Evolutionary conservation across 2,888 invertebrate species (phyloP).

Genomic region (Asteroscopus sphinx): DNA sequence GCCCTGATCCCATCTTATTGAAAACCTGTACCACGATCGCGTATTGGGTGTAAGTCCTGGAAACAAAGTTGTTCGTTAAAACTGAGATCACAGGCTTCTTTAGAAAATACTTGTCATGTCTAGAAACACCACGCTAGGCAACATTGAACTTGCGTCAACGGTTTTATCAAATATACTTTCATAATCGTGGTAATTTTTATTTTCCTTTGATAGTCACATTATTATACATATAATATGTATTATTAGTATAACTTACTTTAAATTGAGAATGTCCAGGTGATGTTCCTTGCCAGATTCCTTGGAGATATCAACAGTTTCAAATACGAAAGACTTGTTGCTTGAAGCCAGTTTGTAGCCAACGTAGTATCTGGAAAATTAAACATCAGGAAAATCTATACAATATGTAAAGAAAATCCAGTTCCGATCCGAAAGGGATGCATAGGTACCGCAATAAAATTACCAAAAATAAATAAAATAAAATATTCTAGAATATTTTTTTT

Average conservation of each 20-base stretch:
- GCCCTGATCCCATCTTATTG: slow-evolving; percentile 98
- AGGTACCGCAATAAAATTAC: too few relatives aligned
- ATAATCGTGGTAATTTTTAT: too few relatives aligned
- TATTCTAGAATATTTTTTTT: too few relatives aligned
- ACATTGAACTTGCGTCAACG: too few relatives aligned
- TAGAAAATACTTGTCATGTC: background rate
- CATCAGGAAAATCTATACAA: background rate
- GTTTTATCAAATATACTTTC: too few relatives aligned
- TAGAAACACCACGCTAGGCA: background rate
- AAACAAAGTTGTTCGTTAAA: slow-evolving; percentile 15
- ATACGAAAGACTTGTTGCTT: slow-evolving; percentile 96
- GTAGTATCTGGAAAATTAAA: slow-evolving; percentile 92
- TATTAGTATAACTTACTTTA: slow-evolving; percentile 88
- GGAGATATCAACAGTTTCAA: slow-evolving; percentile 97
- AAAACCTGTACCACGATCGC: slow-evolving; percentile 98
- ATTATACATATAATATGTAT: too few relatives aligned
- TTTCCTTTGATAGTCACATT: background rate
- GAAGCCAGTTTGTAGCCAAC: slow-evolving; percentile 96
- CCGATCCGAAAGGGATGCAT: too few relatives aligned
- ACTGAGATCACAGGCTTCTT: background rate
- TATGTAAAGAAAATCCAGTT: too few relatives aligned
- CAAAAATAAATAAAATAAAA: too few relatives aligned
- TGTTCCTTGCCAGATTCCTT: slow-evolving; percentile 98
- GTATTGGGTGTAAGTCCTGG: slow-evolving; percentile 97
- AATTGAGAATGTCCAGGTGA: slow-evolving; percentile 94